Percentiles rank a stretch among this genome's conserved stretches.
These are phyloP conservation scores for Merodon equestris DNA, from an alignment of 2,888 invertebrate species.

Conservation along the genomic window DNA sequence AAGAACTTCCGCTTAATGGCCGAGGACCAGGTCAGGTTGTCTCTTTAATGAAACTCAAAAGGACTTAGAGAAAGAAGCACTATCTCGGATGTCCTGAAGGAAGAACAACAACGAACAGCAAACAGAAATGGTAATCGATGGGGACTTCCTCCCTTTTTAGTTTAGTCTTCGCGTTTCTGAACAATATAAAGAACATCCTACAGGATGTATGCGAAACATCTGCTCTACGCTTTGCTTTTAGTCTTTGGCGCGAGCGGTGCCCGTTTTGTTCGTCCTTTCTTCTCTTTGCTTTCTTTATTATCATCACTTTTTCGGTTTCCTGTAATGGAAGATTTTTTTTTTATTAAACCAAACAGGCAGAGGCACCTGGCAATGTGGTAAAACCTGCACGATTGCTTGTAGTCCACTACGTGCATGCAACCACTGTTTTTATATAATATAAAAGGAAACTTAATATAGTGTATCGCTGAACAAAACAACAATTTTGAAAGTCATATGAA, in stretches of 20 bases:
- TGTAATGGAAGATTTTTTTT: constrained; percentile 9
- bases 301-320: constrained; percentile 27
- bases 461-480: constrained; percentile 4
- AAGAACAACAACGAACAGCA: constrained; percentile 4
- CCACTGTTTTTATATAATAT: background rate
- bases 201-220: constrained; percentile 48
- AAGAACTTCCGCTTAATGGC: constrained; percentile 14
- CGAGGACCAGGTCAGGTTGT: background rate
- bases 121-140: constrained; percentile 25
- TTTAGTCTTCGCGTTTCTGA: too few relatives aligned
- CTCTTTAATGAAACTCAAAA: too few relatives aligned
- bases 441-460: constrained; percentile 25
- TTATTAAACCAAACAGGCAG: constrained; percentile 13
- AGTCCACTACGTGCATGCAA: background rate
- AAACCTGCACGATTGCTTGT: constrained; percentile 52
- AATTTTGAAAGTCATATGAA: constrained; percentile 56
- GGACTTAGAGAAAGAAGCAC: background rate
- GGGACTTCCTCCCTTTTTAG: constrained; percentile 32
- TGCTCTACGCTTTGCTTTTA: constrained; percentile 41
- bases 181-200: constrained; percentile 34
- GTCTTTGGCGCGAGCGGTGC: constrained; percentile 62
- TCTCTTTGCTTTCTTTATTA: constrained; percentile 12
- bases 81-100: constrained; percentile 12
- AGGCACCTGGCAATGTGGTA: constrained; percentile 59
- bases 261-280: constrained; percentile 21